Percentiles rank a stretch among this genome's conserved stretches.
These are phyloP conservation scores for Trichogramma pretiosum DNA, from an alignment of 1,140 invertebrate genomes.

Conservation along the genomic window DNA sequence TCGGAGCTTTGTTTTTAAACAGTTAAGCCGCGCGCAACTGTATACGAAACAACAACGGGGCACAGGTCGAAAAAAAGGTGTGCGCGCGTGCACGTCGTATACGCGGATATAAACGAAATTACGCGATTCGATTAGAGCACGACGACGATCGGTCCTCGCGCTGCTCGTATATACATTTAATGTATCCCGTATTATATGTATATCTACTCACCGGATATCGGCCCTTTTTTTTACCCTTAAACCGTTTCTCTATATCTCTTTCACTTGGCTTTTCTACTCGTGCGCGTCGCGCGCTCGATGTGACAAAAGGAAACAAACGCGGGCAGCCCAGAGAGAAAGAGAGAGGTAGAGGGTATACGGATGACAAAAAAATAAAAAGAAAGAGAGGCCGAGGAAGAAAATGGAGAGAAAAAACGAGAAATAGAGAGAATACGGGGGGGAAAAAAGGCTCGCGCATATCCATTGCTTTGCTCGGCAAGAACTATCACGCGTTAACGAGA, in stretches of 20 bases:
- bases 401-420: conserved; percentile 8
- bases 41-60: no score
- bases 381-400: conserved; percentile 10
- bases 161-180: conserved; percentile 22
- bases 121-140: conserved; percentile 39
- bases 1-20: no score
- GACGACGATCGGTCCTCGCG: conserved; percentile 37
- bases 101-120: conserved; percentile 31
- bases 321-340: conserved; percentile 10
- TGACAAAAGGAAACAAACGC: no score
- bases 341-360: conserved; percentile 2
- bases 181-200: no score
- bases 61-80: no score
- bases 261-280: no score
- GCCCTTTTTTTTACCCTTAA: no score
- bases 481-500: conserved; percentile 47
- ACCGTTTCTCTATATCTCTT: no score
- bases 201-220: no score
- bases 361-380: conserved; percentile 8
- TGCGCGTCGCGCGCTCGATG: no score
- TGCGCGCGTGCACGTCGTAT: no score
- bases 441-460: conserved; percentile 25
- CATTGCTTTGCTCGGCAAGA: conserved; percentile 37
- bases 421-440: conserved; percentile 16
- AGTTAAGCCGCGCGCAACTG: no score